A percentile compares a stretch with the other conserved stretches of the same genome.
Conservation (phyloP, 2,797 vertebrate genomes). For the Fringilla coelebs region DNA sequence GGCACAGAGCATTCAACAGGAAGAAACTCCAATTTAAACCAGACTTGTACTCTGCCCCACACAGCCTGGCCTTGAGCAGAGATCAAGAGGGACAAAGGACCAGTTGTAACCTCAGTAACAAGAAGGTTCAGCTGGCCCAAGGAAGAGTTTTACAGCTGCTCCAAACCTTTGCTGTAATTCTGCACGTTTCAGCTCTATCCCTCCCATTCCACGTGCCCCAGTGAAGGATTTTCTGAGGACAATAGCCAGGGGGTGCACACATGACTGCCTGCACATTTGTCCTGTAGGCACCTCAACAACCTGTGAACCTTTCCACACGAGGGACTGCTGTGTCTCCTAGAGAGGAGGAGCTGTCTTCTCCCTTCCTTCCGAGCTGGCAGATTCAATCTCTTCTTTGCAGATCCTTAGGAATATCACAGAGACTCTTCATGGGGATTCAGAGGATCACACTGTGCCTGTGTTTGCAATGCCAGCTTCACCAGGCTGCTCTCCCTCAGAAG, state of each 20-base stretch:
- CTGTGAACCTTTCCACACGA: background rate
- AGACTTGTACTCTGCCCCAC: background rate
- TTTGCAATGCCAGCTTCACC: background rate
- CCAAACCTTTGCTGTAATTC: background rate
- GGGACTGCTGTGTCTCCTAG: background rate
- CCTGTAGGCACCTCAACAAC: background rate
- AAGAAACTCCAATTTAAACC: background rate
- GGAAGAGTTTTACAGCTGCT: background rate
- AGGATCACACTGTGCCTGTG: background rate
- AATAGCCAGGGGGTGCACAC: background rate
- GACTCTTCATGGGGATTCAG: background rate
- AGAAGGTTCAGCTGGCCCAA: background rate
- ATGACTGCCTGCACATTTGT: background rate
- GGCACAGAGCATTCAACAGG: background rate
- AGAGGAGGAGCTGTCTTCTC: background rate
- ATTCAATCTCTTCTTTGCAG: background rate
- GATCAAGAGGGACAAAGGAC: background rate
- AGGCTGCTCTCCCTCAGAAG: background rate
- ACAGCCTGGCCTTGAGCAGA: background rate
- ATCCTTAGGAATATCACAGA: background rate
- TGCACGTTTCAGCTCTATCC: background rate
- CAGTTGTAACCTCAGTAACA: background rate
- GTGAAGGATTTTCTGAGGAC: background rate
- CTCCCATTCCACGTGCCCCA: background rate
- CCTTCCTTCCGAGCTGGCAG: background rate